Evolutionary conservation across 2,888 invertebrate genomes (phyloP).

Genomic region (Shargacucullia verbasci): DNA sequence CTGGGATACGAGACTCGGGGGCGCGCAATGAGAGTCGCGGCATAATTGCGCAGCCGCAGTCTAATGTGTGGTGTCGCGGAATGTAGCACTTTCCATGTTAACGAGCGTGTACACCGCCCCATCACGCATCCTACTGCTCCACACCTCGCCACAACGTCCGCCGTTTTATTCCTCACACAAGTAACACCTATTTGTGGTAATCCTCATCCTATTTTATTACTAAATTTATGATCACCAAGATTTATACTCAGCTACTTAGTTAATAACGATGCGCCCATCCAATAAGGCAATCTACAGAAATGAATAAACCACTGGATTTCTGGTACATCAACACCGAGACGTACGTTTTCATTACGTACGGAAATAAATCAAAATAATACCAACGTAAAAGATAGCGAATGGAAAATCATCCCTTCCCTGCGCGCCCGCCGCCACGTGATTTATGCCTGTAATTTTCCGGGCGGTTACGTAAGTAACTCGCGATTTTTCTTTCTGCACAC

Average conservation of each 20-base stretch:
- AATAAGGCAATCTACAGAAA: slow-evolving; percentile 71
- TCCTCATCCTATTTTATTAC: slow-evolving; percentile 75
- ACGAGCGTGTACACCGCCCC: slow-evolving; percentile 74
- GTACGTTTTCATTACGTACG: slow-evolving; percentile 86
- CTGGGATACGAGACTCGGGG: slow-evolving; percentile 42
- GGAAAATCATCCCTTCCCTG: slow-evolving; percentile 83
- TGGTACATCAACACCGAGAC: slow-evolving; percentile 81
- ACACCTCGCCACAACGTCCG: slow-evolving; percentile 76
- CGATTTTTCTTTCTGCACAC: slow-evolving; percentile 86
- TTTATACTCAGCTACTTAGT: slow-evolving; percentile 69
- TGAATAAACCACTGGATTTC: slow-evolving; percentile 76
- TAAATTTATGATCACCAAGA: slow-evolving; percentile 70
- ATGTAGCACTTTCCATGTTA: slow-evolving; percentile 81
- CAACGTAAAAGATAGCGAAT: slow-evolving; percentile 87
- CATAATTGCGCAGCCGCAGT: slow-evolving; percentile 77
- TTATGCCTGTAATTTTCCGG: slow-evolving; percentile 88
- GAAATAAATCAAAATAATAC: slow-evolving; percentile 89
- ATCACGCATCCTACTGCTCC: slow-evolving; percentile 61
- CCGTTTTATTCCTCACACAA: slow-evolving; percentile 72
- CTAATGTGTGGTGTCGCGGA: slow-evolving; percentile 81
- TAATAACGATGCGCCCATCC: slow-evolving; percentile 69
- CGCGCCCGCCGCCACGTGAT: slow-evolving; percentile 75
- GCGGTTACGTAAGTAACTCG: slow-evolving; percentile 87
- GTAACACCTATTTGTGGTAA: slow-evolving; percentile 82
- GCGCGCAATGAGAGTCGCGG: slow-evolving; percentile 57